These are phyloP conservation scores for Endotricha flammealis DNA, from an alignment of 2,888 invertebrate species.

Conservation along the genomic window DNA sequence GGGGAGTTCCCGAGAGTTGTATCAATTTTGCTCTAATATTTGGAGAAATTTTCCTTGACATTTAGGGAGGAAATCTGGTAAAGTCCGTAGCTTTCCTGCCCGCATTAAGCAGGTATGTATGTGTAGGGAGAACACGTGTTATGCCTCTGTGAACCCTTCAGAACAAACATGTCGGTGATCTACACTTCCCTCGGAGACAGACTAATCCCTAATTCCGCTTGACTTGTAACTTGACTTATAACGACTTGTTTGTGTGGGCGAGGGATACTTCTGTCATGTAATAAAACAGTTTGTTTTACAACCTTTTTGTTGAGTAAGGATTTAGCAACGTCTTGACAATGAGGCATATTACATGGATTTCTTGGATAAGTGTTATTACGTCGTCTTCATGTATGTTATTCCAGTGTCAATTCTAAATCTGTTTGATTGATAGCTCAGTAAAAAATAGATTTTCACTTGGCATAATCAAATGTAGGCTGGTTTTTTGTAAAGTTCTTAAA, in stretches of 20 bases:
- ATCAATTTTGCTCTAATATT: not conserved
- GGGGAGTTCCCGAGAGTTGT: not conserved
- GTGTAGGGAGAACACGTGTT: slow-evolving; percentile 32
- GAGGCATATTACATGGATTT: no score
- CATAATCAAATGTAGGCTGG: no score
- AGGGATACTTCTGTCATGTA: not conserved
- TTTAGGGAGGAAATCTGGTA: not conserved
- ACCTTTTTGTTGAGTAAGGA: not conserved
- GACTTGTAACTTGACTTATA: slow-evolving; percentile 19
- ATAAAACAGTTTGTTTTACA: not conserved
- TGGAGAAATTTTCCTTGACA: slow-evolving; percentile 1
- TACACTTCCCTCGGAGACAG: slow-evolving; percentile 22
- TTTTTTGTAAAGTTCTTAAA: no score
- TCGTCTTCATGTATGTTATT: no score
- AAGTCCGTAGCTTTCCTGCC: slow-evolving; percentile 1
- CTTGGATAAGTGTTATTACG: no score
- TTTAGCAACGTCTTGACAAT: not conserved
- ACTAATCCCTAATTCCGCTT: slow-evolving; percentile 25
- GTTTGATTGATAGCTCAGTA: no score
- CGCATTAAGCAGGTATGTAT: slow-evolving; percentile 6
- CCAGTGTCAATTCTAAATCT: no score
- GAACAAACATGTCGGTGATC: slow-evolving; percentile 37
- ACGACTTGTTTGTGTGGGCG: slow-evolving; percentile 1
- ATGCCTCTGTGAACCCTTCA: slow-evolving; percentile 32
- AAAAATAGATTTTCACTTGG: no score